Base-by-base conservation (phyloP, 1,140 invertebrate species). In the Papilio xuthus region DNA sequence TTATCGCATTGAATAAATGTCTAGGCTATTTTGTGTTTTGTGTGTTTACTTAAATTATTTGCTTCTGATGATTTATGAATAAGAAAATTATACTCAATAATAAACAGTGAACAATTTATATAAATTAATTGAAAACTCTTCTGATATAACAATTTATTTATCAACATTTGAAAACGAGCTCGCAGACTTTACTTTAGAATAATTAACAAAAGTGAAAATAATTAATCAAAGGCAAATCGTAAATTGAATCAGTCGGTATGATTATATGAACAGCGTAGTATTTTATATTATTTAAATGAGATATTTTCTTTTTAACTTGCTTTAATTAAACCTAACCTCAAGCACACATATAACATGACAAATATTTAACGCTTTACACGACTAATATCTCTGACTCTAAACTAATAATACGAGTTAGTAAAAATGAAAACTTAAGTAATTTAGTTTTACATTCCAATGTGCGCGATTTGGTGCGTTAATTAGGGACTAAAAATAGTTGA, bases 1-100 rank as follows among this genome's bases (percentile, higher is more conserved):
- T 50, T 74, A 50, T 50, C 26, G 26, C 47, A 67, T 12, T 67
- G 8, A 28, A 67, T 67, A 67, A 67, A 67, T 28, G 26, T 67
- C 10, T 20, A 18, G 23, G 0, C 56, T 23, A 32, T 67, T 32
- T 67, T 67, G 26, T 32, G n/a, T 67, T 67, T 28, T 67, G 3
- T 28, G 15, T 12, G 1, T 13, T 67, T 67, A 28, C 60, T 28
- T 28, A 15, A 67, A 32, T 6, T 28, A 74, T 53, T 42, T 74
- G 50, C 8, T 53, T 74, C 47, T 9, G 9, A 32, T 74, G 23
- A 42, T 72, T 72, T 47, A 72, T 44, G 20, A 4, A 23, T 37
- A 20, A 73, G 42, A 73, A 73, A 73, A 74, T 74, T 74, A 74
- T 74, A 74, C 28, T 74, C 26, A 26, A 67, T 67, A 67, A 67